Base-by-base conservation (phyloP, 2,797 vertebrate genomes). In the Denticeps clupeoides region DNA sequence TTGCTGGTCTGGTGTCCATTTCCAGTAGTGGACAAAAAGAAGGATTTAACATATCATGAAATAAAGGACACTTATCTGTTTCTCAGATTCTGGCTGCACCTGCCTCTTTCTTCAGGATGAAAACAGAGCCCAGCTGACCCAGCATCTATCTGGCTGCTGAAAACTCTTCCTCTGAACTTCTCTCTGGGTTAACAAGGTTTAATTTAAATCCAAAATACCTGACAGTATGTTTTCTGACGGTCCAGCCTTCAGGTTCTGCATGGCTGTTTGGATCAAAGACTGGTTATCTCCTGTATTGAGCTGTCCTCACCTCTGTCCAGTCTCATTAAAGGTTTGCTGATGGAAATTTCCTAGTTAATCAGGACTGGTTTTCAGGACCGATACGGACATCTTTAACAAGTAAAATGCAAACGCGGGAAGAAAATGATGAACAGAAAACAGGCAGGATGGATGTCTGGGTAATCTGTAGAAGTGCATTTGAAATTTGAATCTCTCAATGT, bases 281-380 rank as follows among this genome's bases (percentile, higher is more conserved):
- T 85, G 83, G 82, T 87, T 89, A 89, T 90, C 83, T 66, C 79
- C 80, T 72, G 78, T 89, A 92, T 91, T 88, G 89, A 93, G 88
- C 88, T 89, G 83, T 89, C 86, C 80, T 90, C 89, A 90, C 88
- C 88, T 86, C 88, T 91, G 89, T 91, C 89, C 80, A 63, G 77
- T 89, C 80, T 88, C 82, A 91, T 92, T 90, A 90, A 81, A 74
- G 71, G 58, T 67, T 69, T 27, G 69, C 77, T 76, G 77, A 73
- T 56, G 67, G 80, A 85, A 81, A 82, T 84, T 83, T 86, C 80
- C 82, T 74, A 74, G 78, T 81, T 87, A 88, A 91, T 91, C 85
- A 87, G 64, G 75, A 64, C 71, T 75, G 75, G 78, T 71, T 75
- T 49, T 40, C 70, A 60, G 50, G 62, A 76, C 75, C 77, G 82